Evolutionary conservation across 2,797 vertebrate species (phyloP), one percentile per base, ranked within the genome.

Genomic region (Xiphophorus birchmanni): DNA sequence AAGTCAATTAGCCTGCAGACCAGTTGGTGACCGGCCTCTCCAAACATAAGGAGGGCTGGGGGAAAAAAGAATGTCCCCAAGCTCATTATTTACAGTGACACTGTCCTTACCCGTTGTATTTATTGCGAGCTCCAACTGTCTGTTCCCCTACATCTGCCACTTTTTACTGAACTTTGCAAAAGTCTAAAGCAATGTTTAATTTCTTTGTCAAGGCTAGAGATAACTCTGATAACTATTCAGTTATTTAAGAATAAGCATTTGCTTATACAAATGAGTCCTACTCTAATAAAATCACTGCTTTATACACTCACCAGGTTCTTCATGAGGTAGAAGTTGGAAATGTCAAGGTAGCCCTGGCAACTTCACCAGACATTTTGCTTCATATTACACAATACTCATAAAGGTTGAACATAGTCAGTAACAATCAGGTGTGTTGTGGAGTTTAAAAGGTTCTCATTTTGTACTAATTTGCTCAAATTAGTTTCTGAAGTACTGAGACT

Each of bases 1-100:
- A 93, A 94, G 93, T 88, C 93, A 95, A 95, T 96, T 95, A 95
- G 87, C 90, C 90, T 42, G 71, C 82, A 86, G 89, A 89, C 80
- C 87, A 76, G 76, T 44, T 79, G 89, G 89, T 89, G 88, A 92
- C 72, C 89, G 91, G 92, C 91, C 93, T 88, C 88, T 90, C 86
- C 89, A 91, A 95, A 91, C 86, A 89, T 82, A 75, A 82, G 84
- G 84, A 84, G 88, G 87, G 86, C 77, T 23, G 18, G 84, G 18
- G 84, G 91, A 87, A 90, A 78, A 81, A 87, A 83, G 85, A 82
- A 54, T 21, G 86, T 92, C 90, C 90, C 91, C 56, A 0, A 88
- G 82, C 92, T 95, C 88, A 91, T 93, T 94, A 91, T 93, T 92
- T 91, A 90, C 83, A 17, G 17, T 54, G 80, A 74, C 89, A 74